A percentile compares a stretch with the other conserved stretches of the same genome.
phyloP scores from a whole-genome alignment of 23 tunicate genomes.

The Clavelina lepadiformis region DNA sequence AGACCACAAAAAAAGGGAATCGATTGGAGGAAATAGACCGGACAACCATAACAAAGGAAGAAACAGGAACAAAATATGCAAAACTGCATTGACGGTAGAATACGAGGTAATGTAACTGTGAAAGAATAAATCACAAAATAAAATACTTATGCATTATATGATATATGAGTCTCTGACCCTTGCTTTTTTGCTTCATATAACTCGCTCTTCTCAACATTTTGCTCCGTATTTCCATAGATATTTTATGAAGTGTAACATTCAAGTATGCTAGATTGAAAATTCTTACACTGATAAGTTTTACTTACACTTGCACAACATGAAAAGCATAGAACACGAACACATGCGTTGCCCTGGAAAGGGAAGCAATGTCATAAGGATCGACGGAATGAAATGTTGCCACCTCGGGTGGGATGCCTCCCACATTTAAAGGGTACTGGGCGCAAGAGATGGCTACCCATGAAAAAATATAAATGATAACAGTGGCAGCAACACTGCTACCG shows the following conservation, averaged over 20 bases:
- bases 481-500: conserved; percentile 18
- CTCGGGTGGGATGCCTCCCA: conserved; percentile 52
- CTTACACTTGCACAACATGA: conserved; percentile 47
- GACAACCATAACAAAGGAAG: conserved; percentile 63
- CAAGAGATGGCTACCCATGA: conserved; percentile 60
- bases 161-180: too few relatives aligned
- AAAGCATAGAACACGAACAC: conserved; percentile 42
- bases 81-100: conserved; percentile 56
- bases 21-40: conserved; percentile 66
- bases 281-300: not conserved
- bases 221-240: too few relatives aligned
- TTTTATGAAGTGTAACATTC: too few relatives aligned
- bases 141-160: too few relatives aligned
- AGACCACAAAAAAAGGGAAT: conserved; percentile 51
- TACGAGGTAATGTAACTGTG: too few relatives aligned
- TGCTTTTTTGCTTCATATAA: too few relatives aligned
- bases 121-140: too few relatives aligned
- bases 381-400: conserved; percentile 56
- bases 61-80: conserved; percentile 59
- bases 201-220: too few relatives aligned
- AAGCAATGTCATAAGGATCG: conserved; percentile 44
- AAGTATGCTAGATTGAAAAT: not conserved
- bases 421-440: conserved; percentile 47
- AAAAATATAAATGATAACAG: conserved; percentile 45
- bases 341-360: conserved; percentile 53